These are phyloP conservation scores for Galerucella calmariensis DNA, from an alignment of 2,888 invertebrate genomes.

Conservation along the genomic window DNA sequence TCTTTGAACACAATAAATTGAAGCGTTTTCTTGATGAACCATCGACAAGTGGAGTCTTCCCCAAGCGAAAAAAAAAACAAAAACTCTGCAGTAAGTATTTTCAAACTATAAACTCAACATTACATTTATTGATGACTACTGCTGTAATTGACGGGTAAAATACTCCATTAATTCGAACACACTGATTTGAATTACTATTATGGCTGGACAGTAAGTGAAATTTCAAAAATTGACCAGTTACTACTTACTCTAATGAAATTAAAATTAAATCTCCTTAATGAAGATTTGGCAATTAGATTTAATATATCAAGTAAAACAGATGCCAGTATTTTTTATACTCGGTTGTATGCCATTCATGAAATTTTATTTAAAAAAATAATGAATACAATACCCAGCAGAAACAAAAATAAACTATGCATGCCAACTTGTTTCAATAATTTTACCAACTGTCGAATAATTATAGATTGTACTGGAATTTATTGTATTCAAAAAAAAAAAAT, in stretches of 20 bases:
- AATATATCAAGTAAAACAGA: constrained; percentile 18
- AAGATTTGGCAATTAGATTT: constrained; percentile 43
- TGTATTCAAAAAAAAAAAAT: constrained; percentile 1
- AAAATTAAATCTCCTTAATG: constrained; percentile 39
- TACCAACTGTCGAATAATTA: constrained; percentile 24
- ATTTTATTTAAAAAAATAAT: constrained; percentile 11
- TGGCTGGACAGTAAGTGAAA: background rate
- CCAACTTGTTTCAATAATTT: constrained; percentile 15
- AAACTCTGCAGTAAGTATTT: too few relatives aligned
- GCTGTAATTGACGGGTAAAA: too few relatives aligned
- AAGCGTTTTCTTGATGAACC: too few relatives aligned
- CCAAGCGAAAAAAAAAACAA: too few relatives aligned
- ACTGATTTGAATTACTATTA: constrained; percentile 3
- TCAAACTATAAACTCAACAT: too few relatives aligned
- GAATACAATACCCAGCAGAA: constrained; percentile 1
- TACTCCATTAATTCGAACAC: background rate
- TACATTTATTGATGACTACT: too few relatives aligned
- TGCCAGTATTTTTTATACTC: constrained; percentile 16
- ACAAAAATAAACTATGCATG: constrained; percentile 22
- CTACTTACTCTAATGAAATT: constrained; percentile 11
- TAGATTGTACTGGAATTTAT: constrained; percentile 22
- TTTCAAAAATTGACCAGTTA: constrained; percentile 10
- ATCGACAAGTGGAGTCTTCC: too few relatives aligned
- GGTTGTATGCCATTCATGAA: constrained; percentile 11
- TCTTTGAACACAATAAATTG: too few relatives aligned